Evolutionary conservation across 2,113 vertebrate genomes (phyloP).

Genomic region (Platysteira castanea): DNA sequence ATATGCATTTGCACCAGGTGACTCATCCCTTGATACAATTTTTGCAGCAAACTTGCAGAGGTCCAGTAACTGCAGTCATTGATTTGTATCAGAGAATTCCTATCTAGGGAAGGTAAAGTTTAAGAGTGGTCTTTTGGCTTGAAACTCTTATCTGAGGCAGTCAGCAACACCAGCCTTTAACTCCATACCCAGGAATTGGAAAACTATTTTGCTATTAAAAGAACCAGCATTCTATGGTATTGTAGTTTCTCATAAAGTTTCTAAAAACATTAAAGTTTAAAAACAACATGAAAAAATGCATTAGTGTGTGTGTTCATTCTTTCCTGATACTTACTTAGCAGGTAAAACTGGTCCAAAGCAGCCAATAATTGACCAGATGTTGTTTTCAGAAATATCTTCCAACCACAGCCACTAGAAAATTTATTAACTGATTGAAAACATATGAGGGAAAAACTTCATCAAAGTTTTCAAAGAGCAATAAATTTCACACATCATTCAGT

Average conservation of each 20-base stretch:
- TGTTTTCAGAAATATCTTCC: background rate
- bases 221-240: background rate
- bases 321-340: background rate
- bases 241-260: background rate
- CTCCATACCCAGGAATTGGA: background rate
- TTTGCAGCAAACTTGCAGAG: background rate
- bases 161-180: background rate
- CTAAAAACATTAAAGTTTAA: background rate
- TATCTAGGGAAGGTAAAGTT: background rate
- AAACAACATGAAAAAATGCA: background rate
- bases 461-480: background rate
- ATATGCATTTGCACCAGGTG: background rate
- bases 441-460: background rate
- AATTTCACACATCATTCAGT: slow-evolving; percentile 12
- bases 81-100: background rate
- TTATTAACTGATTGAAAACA: background rate
- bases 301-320: background rate
- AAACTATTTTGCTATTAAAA: background rate
- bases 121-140: background rate
- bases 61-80: accelerated
- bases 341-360: background rate
- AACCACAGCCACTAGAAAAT: background rate
- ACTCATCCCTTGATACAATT: background rate
- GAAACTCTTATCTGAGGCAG: background rate
- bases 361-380: background rate